Conservation (phyloP, 2,888 invertebrate genomes). For the Callyntrura sp. region DNA sequence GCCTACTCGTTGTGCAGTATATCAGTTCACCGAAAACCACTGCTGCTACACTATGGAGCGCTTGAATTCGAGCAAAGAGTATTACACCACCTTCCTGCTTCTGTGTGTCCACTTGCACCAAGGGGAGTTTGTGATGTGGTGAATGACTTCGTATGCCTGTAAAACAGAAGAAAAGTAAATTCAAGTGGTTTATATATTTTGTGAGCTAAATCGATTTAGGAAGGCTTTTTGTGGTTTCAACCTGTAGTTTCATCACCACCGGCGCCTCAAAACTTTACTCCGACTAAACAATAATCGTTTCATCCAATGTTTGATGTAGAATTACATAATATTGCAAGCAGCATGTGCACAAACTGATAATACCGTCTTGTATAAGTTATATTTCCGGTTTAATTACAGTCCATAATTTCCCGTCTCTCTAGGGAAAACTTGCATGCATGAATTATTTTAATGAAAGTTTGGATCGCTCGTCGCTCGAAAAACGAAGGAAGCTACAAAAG, state of each 20-base stretch:
- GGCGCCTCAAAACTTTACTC: conserved; percentile 37
- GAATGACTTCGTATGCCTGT: conserved; percentile 39
- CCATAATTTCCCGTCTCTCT: conserved; percentile 42
- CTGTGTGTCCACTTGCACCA: conserved; percentile 15
- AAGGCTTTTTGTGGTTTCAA: conserved; percentile 59
- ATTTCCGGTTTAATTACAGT: conserved; percentile 36
- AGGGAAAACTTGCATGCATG: conserved; percentile 40
- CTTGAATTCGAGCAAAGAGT: not conserved
- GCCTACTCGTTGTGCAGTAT: not conserved
- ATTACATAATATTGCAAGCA: not conserved
- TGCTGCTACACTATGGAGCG: conserved; percentile 4
- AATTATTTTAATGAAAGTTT: conserved; percentile 21
- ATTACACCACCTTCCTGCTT: not conserved
- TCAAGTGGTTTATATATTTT: conserved; percentile 42
- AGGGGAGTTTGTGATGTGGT: conserved; percentile 46
- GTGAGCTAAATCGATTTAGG: conserved; percentile 63
- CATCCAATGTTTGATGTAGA: not conserved
- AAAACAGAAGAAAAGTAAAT: conserved; percentile 46
- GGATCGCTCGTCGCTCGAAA: too few species aligned
- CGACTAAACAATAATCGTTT: not conserved
- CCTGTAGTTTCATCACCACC: conserved; percentile 56
- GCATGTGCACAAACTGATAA: not conserved
- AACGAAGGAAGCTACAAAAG: too few species aligned
- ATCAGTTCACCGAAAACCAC: not conserved
- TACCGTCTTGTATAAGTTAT: conserved; percentile 13